phyloP scores from a whole-genome alignment of 2,797 vertebrate species.

The Gallinago solitaria region DNA sequence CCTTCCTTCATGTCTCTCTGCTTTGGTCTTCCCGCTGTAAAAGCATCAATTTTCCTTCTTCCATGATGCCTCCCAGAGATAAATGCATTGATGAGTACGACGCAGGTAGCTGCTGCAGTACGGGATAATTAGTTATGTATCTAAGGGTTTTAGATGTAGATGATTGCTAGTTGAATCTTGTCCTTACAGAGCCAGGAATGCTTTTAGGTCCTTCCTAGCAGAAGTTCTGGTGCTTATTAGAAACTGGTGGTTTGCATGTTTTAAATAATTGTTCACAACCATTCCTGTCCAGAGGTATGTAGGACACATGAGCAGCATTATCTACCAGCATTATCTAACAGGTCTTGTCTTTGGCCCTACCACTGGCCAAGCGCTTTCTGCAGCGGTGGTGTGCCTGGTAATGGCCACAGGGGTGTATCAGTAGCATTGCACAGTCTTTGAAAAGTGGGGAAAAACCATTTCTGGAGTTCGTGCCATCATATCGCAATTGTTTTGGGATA shows the following conservation, averaged over 20 bases:
- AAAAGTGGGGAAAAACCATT: background rate
- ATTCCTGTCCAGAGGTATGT: background rate
- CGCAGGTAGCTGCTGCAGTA: background rate
- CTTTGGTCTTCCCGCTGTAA: background rate
- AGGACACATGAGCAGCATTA: background rate
- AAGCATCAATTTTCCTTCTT: background rate
- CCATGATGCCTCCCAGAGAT: background rate
- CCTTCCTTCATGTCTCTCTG: background rate
- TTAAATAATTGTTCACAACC: background rate
- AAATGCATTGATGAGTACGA: background rate
- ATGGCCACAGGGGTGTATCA: background rate
- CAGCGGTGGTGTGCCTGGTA: background rate
- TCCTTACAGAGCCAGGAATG: background rate
- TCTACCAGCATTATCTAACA: background rate
- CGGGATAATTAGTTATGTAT: background rate
- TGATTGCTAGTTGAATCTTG: background rate
- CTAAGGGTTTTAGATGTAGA: background rate
- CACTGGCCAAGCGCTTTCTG: background rate
- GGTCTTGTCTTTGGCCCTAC: background rate
- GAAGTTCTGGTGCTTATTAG: background rate
- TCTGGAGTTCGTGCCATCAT: background rate
- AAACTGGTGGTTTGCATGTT: background rate
- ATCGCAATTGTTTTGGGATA: conserved; percentile 54
- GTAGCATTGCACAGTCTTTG: background rate
- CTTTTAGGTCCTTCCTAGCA: background rate